Conservation (phyloP, 1,140 invertebrate genomes). For the Rhopalosiphum maidis region DNA sequence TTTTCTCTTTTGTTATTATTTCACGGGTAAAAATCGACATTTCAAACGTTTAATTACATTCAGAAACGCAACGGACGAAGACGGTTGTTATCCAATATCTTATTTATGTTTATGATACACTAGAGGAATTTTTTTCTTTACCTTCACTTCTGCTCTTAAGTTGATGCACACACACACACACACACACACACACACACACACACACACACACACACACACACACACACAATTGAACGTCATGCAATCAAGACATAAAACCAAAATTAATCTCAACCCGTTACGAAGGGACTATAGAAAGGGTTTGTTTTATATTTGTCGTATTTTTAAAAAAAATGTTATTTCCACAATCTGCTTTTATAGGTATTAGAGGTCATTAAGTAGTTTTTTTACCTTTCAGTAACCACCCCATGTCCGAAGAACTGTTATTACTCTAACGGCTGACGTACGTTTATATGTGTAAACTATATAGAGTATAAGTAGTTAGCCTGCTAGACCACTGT, state of each 20-base stretch:
- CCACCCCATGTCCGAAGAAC: neutral
- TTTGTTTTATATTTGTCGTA: constrained; percentile 39
- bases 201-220: too few species aligned
- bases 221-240: constrained; percentile 28
- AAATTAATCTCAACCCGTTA: constrained; percentile 56
- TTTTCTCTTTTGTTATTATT: constrained; percentile 9
- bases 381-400: constrained; percentile 24
- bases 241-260: constrained; percentile 57
- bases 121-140: constrained; percentile 33
- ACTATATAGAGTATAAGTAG: neutral
- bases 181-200: too few species aligned
- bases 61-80: constrained; percentile 44
- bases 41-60: constrained; percentile 52
- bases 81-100: constrained; percentile 47
- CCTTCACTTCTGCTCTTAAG: neutral
- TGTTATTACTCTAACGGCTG: neutral
- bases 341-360: constrained; percentile 32
- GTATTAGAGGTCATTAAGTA: constrained; percentile 30
- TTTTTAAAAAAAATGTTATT: constrained; percentile 17
- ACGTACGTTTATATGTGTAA: neutral
- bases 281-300: neutral
- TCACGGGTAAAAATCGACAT: constrained; percentile 26
- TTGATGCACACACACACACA: neutral
- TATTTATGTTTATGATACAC: constrained; percentile 48
- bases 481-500: neutral